phyloP scores from a whole-genome alignment of 2,797 vertebrate genomes.

The Tapera naevia region DNA sequence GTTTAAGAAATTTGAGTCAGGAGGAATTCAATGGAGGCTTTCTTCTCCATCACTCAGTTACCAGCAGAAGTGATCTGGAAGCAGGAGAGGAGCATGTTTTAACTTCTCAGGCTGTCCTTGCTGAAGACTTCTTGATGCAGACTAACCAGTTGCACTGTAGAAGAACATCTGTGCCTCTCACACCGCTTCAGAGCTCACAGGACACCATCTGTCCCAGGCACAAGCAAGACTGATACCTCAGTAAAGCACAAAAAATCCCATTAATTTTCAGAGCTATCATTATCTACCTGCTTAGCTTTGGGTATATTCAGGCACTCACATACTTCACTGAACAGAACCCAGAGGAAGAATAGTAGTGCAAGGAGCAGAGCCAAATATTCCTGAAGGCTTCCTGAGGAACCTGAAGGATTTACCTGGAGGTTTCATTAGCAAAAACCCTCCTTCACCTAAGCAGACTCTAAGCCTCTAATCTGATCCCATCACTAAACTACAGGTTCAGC shows the following conservation, averaged over 20 bases:
- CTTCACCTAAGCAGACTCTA: not conserved
- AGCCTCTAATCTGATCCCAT: not conserved
- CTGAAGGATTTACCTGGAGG: not conserved
- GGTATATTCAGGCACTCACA: not conserved
- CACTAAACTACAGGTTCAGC: not conserved
- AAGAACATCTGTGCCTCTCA: not conserved
- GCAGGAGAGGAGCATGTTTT: not conserved
- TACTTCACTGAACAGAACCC: not conserved
- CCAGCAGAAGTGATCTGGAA: not conserved
- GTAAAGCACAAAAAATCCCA: not conserved
- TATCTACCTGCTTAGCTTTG: not conserved
- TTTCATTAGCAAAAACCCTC: not conserved
- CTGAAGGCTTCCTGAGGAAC: not conserved
- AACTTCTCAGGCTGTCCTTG: not conserved
- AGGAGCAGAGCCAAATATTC: not conserved
- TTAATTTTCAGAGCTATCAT: not conserved
- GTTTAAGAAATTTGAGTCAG: not conserved
- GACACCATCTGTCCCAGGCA: not conserved
- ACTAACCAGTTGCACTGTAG: accelerated
- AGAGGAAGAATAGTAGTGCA: not conserved
- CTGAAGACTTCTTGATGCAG: not conserved
- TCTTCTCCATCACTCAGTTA: not conserved
- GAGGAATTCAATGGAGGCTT: not conserved
- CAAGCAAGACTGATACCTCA: not conserved
- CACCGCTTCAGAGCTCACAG: not conserved